phyloP scores from a whole-genome alignment of 1,140 invertebrate species.

The Melitaea cinxia region DNA sequence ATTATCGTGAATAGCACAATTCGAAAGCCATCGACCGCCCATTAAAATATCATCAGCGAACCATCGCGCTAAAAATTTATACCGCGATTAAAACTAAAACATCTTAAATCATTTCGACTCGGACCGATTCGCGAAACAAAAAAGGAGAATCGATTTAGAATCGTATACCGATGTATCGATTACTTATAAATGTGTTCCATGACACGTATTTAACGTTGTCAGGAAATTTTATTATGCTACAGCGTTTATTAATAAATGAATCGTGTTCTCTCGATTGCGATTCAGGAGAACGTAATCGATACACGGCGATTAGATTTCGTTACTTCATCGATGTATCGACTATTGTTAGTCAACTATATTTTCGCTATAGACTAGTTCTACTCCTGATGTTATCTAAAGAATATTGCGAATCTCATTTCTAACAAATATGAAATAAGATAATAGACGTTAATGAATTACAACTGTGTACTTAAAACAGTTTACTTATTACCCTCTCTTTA shows the following conservation, averaged over 20 bases:
- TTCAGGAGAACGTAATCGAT: conserved; percentile 54
- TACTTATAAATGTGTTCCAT: conserved; percentile 68
- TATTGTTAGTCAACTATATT: conserved; percentile 12
- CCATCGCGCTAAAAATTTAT: conserved; percentile 11
- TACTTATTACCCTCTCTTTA: no score
- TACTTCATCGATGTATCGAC: conserved; percentile 34
- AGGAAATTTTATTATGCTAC: conserved; percentile 64
- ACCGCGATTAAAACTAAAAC: conserved; percentile 33
- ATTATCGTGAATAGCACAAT: background rate
- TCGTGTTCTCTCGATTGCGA: conserved; percentile 44
- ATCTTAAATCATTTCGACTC: conserved; percentile 33
- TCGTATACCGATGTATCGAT: conserved; percentile 68
- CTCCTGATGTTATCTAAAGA: no score
- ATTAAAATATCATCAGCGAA: conserved; percentile 15
- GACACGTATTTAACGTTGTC: conserved; percentile 70
- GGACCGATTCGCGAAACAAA: conserved; percentile 37
- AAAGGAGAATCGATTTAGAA: conserved; percentile 49
- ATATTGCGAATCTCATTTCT: no score
- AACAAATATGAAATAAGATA: no score
- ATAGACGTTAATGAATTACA: no score
- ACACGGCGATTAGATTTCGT: conserved; percentile 38
- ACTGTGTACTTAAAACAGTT: no score
- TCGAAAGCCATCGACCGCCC: background rate
- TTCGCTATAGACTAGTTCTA: background rate
- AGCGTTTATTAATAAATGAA: conserved; percentile 60